Base-by-base conservation (phyloP, 2,797 vertebrate species). In the Antrozous pallidus region DNA sequence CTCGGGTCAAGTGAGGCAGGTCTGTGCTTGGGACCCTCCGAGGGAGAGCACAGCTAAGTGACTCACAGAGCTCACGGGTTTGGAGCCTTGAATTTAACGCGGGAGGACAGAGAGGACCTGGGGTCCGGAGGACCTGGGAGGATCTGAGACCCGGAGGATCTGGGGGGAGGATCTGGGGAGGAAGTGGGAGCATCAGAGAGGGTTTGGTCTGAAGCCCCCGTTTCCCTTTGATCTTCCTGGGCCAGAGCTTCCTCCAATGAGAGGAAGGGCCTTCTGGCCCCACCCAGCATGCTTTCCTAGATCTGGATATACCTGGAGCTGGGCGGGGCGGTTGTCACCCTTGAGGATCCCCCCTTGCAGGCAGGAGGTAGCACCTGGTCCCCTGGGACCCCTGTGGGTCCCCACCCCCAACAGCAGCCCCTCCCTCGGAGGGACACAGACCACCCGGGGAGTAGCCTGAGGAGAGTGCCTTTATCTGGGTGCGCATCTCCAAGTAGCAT, bases 11-110 rank as follows among this genome's bases (percentile, higher is more conserved):
- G 82, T 4, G 1, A 56, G 38, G 26, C 40, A 8, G 67, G 6
- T 8, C 28, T 0, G 0, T 1, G 2, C 13, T 22, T 8, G 4
- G 56, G 31, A 12, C 33, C 45, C 61, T 28, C 58, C 9, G 58
- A 31, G 45, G 54, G 79, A 36, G 17, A 2, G 6, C 18, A 36
- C 11, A 49, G 26, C 84, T 20, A 22, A 56, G 91, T 8, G 0
- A 17, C 74, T 42, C 8, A 2, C 33, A 14, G 7, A 65, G 63
- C 75, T 47, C 24, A 47, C 8, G 3, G 16, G 0, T 40, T 73
- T 61, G 18, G 73, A 88, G 78, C 26, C 17, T 5, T 38, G 18
- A 63, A 1, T 13, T 31, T 51, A 36, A 3, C 26, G 2, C 40
- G 28, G 61, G n/a, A 75, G n/a, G 56, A 1, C 24, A 8, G 40